Evolutionary conservation across 1,140 invertebrate species (phyloP).

Genomic region (Aphelenchoides fujianensis): DNA sequence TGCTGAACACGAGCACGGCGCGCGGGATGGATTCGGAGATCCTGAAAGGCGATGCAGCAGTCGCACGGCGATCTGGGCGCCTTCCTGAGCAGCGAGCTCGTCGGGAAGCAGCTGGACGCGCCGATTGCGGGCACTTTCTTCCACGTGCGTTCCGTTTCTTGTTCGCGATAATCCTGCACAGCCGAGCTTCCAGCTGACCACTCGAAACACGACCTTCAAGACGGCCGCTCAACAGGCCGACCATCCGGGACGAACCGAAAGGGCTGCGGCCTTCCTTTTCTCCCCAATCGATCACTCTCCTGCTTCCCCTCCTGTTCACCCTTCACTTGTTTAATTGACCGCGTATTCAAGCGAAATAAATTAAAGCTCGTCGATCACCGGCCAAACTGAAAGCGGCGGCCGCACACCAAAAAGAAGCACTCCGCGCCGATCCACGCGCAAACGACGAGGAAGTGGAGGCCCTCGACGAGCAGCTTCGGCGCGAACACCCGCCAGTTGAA

Average conservation of each 20-base stretch:
- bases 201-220: background rate
- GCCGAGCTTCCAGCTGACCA: background rate
- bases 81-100: background rate
- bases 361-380: too few relatives aligned
- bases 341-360: too few relatives aligned
- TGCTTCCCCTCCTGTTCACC: too few relatives aligned
- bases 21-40: conserved; percentile 4
- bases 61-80: background rate
- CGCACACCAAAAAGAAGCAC: background rate
- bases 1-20: background rate
- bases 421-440: background rate
- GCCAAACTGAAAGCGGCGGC: background rate
- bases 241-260: background rate
- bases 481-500: conserved; percentile 66
- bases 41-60: background rate
- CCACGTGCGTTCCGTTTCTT: background rate
- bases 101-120: background rate
- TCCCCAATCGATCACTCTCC: too few relatives aligned
- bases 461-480: conserved; percentile 57
- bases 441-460: conserved; percentile 1
- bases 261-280: too few relatives aligned
- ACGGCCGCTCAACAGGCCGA: background rate
- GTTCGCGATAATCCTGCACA: background rate
- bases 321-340: too few relatives aligned
- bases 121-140: background rate